Evolutionary conservation across 92 coral and sea anemone genomes (phyloP), one percentile per base, ranked within the genome.

Genomic region (Plumapathes pennacea): DNA sequence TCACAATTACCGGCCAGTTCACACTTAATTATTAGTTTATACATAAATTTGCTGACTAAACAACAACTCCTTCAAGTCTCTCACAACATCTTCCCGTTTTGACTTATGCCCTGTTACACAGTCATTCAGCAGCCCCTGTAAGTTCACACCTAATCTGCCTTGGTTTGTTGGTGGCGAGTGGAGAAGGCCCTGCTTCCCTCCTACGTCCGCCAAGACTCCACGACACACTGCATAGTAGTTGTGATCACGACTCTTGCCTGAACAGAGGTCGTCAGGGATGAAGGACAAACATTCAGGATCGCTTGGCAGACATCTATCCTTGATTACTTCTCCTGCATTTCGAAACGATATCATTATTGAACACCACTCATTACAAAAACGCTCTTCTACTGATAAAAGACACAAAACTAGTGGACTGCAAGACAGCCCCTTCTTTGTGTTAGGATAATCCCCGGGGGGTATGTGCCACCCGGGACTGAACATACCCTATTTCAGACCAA

Each of bases 201-300:
- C 74, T 17, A 45, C 38, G 28, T 68, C 90, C 14, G 85, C 81
- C 23, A 90, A 71, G 15, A 86, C 38, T 48, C 86, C 84, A 24
- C 81, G 80, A 53, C 97, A 90, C 21, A 90, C 64, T 5, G 85
- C 95, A 27, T 86, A 81, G 32, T 77, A 86, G 46, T 90, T 90
- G 34, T 86, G 90, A 67, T 90, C 97, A 28, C 86, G 66, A 18
- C 72, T 58, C 5, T 46, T 32, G 7, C 97, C 97, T 27, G 58
- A 22, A 56, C 97, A 90, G 25, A 90, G 62, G 9, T 86, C 88
- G n/a, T 31, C 50, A 1, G 95, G 97, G 34, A 45, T 43, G 53
- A 64, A 76, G 8, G 78, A 46, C 64, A 86, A 38, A 43, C 97
- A 90, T 10, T 82, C 59, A 5, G 72, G 60, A 31, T 79, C 62